Conservation (phyloP, 37 sponge, comb jelly and placozoan genomes). For the Agelas oroides region DNA sequence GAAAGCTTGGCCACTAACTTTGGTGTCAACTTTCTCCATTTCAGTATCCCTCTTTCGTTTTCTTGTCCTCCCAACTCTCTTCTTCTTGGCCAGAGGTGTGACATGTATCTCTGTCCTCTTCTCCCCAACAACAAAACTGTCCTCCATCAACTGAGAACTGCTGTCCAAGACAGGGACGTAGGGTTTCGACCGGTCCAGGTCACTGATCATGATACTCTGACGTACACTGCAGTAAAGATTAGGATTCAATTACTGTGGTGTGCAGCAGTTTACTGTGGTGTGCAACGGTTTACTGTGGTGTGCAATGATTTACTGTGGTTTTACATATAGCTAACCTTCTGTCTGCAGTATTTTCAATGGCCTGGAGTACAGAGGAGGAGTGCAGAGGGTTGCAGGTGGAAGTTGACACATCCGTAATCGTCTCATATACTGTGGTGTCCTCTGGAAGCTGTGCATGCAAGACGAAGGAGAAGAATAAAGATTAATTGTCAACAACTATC, state of each 20-base stretch:
- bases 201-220: background rate
- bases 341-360: background rate
- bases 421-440: background rate
- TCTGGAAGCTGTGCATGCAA: background rate
- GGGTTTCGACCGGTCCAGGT: conserved; percentile 31
- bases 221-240: no score
- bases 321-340: background rate
- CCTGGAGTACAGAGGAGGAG: background rate
- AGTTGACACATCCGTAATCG: background rate
- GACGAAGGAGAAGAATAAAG: no score
- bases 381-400: background rate
- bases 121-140: conserved; percentile 2
- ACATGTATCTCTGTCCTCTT: background rate
- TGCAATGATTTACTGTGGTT: no score
- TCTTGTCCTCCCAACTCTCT: background rate
- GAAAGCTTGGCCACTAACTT: no score
- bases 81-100: background rate
- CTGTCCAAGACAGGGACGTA: conserved; percentile 42
- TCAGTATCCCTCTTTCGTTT: conserved; percentile 1
- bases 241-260: no score
- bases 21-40: background rate
- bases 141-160: conserved; percentile 60
- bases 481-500: no score
- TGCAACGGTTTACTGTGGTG: no score
- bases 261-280: no score